phyloP scores from a whole-genome alignment of 2,797 vertebrate species.

The Crocidura indochinensis region DNA sequence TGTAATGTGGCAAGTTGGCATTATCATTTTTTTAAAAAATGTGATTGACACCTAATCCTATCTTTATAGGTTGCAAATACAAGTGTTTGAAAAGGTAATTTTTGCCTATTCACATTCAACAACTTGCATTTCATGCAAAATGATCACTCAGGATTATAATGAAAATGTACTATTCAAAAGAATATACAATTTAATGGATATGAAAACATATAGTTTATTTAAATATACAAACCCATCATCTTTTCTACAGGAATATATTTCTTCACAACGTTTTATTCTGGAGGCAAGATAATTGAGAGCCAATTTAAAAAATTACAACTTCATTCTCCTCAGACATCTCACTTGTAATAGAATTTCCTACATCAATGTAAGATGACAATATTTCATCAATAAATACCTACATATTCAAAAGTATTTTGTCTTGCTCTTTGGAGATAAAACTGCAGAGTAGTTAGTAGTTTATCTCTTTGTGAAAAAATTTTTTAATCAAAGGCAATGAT shows the following conservation, averaged over 20 bases:
- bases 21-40: no score
- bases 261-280: neutral
- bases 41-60: no score
- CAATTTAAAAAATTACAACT: conserved; percentile 25
- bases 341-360: conserved; percentile 15
- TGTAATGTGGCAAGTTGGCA: no score
- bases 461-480: conserved; percentile 26
- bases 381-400: neutral
- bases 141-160: conserved; percentile 1
- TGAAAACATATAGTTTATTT: neutral
- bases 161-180: neutral
- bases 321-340: neutral
- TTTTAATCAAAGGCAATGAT: conserved; percentile 20
- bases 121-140: conserved; percentile 8
- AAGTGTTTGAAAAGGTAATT: conserved; percentile 53
- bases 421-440: neutral
- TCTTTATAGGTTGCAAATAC: no score
- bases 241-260: conserved; percentile 17
- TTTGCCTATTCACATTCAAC: conserved; percentile 38
- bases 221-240: neutral
- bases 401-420: neutral
- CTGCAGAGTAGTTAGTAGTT: neutral
- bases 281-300: neutral
- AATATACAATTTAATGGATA: neutral
- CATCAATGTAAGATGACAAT: neutral